A percentile compares a stretch with the other conserved stretches of the same genome.
Evolutionary conservation across 2,797 vertebrate genomes (phyloP).

Genomic region (Phataginus tetradactyla): DNA sequence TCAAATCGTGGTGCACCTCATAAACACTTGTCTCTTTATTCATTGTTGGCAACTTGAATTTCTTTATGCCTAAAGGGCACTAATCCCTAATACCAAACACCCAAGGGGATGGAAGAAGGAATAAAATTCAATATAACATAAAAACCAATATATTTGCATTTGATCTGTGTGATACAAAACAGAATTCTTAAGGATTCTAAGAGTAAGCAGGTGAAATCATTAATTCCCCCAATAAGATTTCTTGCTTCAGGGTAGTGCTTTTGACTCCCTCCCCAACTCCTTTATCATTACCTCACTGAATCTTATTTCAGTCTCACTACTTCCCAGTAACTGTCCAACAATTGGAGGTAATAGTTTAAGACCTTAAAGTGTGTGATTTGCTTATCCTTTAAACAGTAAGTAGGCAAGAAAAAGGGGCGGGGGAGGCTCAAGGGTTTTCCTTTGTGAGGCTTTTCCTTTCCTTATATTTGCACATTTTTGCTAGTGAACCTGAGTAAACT

Average conservation of each 20-base stretch:
- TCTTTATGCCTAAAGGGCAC: background rate
- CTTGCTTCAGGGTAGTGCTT: background rate
- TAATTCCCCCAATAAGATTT: background rate
- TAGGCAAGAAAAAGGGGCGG: conserved; percentile 7
- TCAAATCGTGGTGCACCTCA: background rate
- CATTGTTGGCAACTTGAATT: background rate
- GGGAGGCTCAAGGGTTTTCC: conserved; percentile 64
- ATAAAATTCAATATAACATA: background rate
- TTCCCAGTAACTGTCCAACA: conserved; percentile 59
- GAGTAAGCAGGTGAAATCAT: background rate
- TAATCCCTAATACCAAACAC: background rate
- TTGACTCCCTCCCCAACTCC: background rate
- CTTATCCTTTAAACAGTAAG: conserved; percentile 83
- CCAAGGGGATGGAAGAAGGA: background rate
- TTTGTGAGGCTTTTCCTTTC: conserved; percentile 83
- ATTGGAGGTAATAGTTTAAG: conserved; percentile 67
- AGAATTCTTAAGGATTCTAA: background rate
- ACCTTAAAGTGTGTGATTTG: conserved; percentile 67
- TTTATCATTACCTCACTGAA: background rate
- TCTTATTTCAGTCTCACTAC: conserved; percentile 20
- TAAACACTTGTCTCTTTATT: background rate
- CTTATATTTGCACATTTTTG: conserved; percentile 77
- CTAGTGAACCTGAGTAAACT: conserved; percentile 73
- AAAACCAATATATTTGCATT: background rate
- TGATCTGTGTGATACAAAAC: background rate